Evolutionary conservation across 2,888 invertebrate genomes (phyloP), one percentile per base, ranked within the genome.

Genomic region (Neocrepidodera transversa): DNA sequence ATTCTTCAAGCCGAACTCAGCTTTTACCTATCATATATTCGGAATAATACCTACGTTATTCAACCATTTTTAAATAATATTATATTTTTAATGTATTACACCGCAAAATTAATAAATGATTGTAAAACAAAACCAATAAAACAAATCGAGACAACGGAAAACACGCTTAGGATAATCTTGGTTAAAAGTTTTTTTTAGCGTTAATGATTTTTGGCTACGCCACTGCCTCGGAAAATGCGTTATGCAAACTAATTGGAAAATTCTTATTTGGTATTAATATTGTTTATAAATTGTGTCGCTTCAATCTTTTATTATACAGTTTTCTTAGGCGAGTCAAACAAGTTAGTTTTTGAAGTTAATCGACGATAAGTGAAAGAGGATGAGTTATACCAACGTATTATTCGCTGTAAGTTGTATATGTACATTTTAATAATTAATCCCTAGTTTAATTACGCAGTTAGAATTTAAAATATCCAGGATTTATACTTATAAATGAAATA

Each of bases 331-430:
- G 45, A 40, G 13, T 47, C 8, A 32, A 28, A 49, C 26, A 49
- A 13, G 35, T 45, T 43, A 36, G 38, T 52, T 56, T 56, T 23
- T 32, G 18, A 49, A 17, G 28, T 13, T 14, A 13, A 11, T 11
- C 16, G 40, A n/a, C 40, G 17, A 35, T 38, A 8, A 38, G 35
- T 17, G 6, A n/a, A 38, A 17, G 11, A 17, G n/a, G n/a, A 62
- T 62, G 62, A 30, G 40, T 17, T 30, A 17, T 35, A 38, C 17
- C 35, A 59, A 42, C 26, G 18, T 59, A 30, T 26, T 59, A 2
- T 14, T 56, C 10, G 3, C 47, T 52, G 62, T 63, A 54, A 63
- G 62, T 49, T 11, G 23, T 16, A 4, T 18, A 14, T n/a, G 8
- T 35, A 5, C 2, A 35, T 35, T 13, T 14, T 13, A 35, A 35